Conservation (phyloP, 2,113 vertebrate species). For the Terrapene triunguis region DNA sequence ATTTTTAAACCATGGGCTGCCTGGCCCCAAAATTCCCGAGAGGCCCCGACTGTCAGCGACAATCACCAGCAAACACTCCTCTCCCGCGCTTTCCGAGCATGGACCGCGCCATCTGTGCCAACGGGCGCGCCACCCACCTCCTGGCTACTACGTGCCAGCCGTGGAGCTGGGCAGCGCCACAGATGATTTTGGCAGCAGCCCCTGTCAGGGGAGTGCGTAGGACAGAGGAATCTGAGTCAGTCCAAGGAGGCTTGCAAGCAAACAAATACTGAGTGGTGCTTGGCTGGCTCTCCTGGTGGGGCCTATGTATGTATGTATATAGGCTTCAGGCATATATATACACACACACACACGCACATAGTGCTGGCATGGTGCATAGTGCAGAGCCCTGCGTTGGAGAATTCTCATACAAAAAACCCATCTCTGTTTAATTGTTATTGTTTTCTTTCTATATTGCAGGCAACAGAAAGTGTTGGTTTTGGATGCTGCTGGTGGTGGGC, state of each 20-base stretch:
- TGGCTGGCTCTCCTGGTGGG: rapidly evolving
- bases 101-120: not conserved
- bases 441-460: not conserved
- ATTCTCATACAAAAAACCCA: rapidly evolving
- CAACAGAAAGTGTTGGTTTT: not conserved
- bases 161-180: not conserved
- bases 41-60: not conserved
- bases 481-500: not conserved
- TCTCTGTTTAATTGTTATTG: rapidly evolving
- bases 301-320: rapidly evolving
- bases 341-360: rapidly evolving
- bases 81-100: rapidly evolving
- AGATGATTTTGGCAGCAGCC: not conserved
- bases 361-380: rapidly evolving
- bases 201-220: rapidly evolving
- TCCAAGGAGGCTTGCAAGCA: not conserved
- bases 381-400: rapidly evolving
- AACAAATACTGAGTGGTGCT: rapidly evolving
- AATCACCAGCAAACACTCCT: not conserved
- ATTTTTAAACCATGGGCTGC: not conserved
- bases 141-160: rapidly evolving
- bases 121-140: not conserved
- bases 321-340: not conserved
- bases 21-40: not conserved
- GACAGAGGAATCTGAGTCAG: not conserved